Percentiles rank a stretch among this genome's conserved stretches.
phyloP scores from a whole-genome alignment of 2,797 vertebrate genomes.

The Gymnopithys bicolor region DNA sequence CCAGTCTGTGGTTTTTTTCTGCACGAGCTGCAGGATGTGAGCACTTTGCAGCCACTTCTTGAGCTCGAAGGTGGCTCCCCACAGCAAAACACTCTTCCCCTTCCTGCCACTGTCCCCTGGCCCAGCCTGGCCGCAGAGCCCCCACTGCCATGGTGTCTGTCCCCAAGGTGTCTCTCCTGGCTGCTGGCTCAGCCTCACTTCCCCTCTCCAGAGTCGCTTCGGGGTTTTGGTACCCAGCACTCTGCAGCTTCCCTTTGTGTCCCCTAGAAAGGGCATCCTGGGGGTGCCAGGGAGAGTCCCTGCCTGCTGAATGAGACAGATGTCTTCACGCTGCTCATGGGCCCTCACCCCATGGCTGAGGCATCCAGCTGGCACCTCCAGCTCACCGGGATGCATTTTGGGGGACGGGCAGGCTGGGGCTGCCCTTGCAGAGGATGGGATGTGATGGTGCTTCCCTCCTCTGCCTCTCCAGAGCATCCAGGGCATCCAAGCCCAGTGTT shows the following conservation, averaged over 20 bases:
- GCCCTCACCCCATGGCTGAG: fast-evolving
- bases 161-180: not conserved
- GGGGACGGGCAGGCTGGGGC: not conserved
- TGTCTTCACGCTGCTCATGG: not conserved
- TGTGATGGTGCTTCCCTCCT: fast-evolving
- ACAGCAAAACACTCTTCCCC: not conserved
- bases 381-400: fast-evolving
- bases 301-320: not conserved
- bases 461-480: conserved; percentile 85
- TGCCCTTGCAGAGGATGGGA: too few relatives aligned
- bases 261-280: not conserved
- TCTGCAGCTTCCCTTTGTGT: not conserved
- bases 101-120: not conserved
- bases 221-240: not conserved
- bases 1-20: not conserved
- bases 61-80: fast-evolving
- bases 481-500: conserved; percentile 91
- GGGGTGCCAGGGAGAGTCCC: too few relatives aligned
- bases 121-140: not conserved
- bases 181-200: fast-evolving
- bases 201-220: not conserved
- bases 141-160: fast-evolving
- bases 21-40: not conserved
- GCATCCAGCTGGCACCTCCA: not conserved
- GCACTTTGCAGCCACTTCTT: not conserved